Conservation (phyloP, 2,888 invertebrate genomes). For the Adelphocoris suturalis region DNA sequence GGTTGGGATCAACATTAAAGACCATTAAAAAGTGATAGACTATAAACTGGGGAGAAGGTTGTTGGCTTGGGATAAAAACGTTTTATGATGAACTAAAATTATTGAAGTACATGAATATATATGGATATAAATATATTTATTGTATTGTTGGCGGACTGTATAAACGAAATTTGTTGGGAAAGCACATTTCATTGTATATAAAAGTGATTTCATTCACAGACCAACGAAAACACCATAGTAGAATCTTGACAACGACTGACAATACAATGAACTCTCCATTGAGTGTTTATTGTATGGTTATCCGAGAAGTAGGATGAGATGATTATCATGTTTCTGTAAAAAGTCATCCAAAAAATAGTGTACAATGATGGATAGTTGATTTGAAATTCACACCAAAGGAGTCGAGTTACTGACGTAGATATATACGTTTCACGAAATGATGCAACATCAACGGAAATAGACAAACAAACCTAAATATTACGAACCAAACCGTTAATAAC, state of each 20-base stretch:
- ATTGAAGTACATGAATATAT: too few relatives aligned
- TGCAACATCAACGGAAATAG: too few relatives aligned
- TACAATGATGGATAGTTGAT: background rate
- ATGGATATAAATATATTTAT: background rate
- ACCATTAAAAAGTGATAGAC: background rate
- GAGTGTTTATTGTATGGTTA: constrained; percentile 6
- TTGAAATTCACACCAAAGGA: too few relatives aligned
- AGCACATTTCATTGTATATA: too few relatives aligned
- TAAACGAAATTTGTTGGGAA: too few relatives aligned
- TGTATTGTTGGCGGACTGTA: background rate
- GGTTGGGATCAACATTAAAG: background rate
- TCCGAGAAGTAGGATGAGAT: background rate
- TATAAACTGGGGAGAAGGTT: background rate
- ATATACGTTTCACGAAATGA: too few relatives aligned
- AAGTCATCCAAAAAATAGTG: background rate
- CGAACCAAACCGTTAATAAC: too few relatives aligned
- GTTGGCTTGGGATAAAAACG: background rate
- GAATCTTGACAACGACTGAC: too few relatives aligned
- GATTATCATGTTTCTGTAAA: background rate
- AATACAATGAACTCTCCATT: background rate
- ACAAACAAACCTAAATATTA: too few relatives aligned
- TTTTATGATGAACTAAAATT: background rate
- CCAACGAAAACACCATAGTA: background rate
- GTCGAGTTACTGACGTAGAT: too few relatives aligned
- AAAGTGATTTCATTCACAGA: background rate